Conservation (phyloP, 2,113 vertebrate genomes). For the Sylvilagus bachmani region DNA sequence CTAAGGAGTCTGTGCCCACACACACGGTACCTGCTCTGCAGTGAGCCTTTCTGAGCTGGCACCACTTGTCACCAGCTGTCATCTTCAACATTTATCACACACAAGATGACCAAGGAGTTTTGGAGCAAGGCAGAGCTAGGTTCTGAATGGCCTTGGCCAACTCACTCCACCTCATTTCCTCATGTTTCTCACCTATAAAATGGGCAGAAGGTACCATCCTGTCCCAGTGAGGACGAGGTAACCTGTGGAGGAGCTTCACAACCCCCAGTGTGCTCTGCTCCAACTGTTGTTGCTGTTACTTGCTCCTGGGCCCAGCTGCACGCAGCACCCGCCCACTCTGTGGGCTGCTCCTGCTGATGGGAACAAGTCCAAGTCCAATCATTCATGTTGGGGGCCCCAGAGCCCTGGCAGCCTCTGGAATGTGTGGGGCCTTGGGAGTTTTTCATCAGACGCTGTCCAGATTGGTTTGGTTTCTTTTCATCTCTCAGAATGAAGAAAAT, state of each 20-base stretch:
- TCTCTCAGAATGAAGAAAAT: background rate
- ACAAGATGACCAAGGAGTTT: background rate
- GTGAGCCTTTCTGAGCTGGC: background rate
- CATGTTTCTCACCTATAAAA: background rate
- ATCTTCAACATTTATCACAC: background rate
- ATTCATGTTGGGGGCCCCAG: too few species aligned
- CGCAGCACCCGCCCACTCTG: accelerated
- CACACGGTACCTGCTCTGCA: background rate
- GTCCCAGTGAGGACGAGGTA: too few species aligned
- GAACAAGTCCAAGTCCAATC: background rate
- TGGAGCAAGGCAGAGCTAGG: background rate
- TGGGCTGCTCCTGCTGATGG: background rate
- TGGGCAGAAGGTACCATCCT: background rate
- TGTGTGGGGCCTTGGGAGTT: background rate
- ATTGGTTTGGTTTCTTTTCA: constrained; percentile 36
- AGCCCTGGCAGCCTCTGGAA: background rate
- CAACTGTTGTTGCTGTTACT: accelerated
- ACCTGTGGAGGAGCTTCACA: background rate
- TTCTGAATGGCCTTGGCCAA: background rate
- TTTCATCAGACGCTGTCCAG: background rate
- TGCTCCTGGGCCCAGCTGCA: accelerated
- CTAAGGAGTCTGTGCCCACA: background rate
- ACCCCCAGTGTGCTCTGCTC: accelerated
- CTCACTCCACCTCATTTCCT: background rate
- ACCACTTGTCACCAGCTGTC: background rate